Evolutionary conservation across 2,797 vertebrate species (phyloP).

Genomic region (Mus minutoides): DNA sequence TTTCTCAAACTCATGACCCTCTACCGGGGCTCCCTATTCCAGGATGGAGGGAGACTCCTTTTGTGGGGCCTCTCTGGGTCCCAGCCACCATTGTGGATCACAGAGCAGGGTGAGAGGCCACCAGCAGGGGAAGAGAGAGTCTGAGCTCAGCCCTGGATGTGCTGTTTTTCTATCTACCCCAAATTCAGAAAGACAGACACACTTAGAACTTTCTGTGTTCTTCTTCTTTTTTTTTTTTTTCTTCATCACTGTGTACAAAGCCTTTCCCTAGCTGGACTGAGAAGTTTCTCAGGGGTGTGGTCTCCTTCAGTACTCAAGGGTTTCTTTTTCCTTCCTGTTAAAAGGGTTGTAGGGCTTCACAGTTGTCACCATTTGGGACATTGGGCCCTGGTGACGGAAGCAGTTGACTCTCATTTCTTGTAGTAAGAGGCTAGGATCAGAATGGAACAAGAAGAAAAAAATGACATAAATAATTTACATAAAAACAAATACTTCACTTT

Average conservation of each 20-base stretch:
- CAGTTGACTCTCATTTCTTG: slow-evolving; percentile 38
- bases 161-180: too few species aligned
- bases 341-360: slow-evolving; percentile 87
- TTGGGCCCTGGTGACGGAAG: slow-evolving; percentile 76
- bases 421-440: slow-evolving; percentile 75
- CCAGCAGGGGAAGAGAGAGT: rapidly evolving
- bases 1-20: too few species aligned
- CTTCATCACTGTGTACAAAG: rapidly evolving
- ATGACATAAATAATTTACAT: background rate
- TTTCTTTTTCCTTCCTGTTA: slow-evolving; percentile 77
- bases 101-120: too few species aligned
- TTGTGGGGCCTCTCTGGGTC: background rate
- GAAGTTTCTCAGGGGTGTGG: background rate
- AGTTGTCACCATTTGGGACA: slow-evolving; percentile 87
- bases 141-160: background rate
- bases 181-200: background rate
- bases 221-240: slow-evolving; percentile 51
- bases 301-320: slow-evolving; percentile 44
- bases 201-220: rapidly evolving
- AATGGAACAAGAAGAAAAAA: background rate
- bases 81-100: too few species aligned
- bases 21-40: background rate
- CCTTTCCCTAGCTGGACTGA: background rate
- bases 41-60: background rate
- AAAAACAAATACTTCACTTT: background rate